These are phyloP conservation scores for Cervus canadensis DNA, from an alignment of 2,113 vertebrate genomes.

Conservation along the genomic window DNA sequence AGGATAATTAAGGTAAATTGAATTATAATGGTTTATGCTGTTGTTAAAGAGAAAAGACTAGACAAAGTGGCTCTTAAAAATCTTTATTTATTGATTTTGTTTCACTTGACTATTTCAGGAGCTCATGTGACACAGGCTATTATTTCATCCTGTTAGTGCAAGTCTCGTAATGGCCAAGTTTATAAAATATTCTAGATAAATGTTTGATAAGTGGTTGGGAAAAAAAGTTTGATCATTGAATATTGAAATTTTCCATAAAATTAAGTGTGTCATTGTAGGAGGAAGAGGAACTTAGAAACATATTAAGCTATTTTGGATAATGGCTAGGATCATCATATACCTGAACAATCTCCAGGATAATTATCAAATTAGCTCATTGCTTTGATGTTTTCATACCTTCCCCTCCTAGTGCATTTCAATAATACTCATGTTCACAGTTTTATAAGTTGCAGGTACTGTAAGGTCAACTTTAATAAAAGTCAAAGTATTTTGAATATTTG, in stretches of 20 bases:
- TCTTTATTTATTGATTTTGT: not conserved
- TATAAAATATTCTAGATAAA: not conserved
- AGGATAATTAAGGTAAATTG: not conserved
- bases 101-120: not conserved
- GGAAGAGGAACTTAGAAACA: not conserved
- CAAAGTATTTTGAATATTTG: not conserved
- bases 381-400: not conserved
- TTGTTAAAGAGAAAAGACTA: not conserved
- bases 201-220: not conserved
- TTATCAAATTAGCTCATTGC: not conserved
- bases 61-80: not conserved
- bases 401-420: not conserved
- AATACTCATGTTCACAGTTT: not conserved
- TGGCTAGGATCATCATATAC: not conserved
- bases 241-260: not conserved
- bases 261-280: not conserved
- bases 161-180: not conserved
- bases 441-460: not conserved
- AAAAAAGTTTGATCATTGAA: not conserved
- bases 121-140: not conserved
- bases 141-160: not conserved
- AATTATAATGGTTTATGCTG: not conserved
- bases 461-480: not conserved
- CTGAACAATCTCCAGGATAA: not conserved
- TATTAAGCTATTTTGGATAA: not conserved